Percentiles rank a stretch among this genome's conserved stretches.
Evolutionary conservation across 2,113 vertebrate species (phyloP).

Genomic region (Phycodurus eques): DNA sequence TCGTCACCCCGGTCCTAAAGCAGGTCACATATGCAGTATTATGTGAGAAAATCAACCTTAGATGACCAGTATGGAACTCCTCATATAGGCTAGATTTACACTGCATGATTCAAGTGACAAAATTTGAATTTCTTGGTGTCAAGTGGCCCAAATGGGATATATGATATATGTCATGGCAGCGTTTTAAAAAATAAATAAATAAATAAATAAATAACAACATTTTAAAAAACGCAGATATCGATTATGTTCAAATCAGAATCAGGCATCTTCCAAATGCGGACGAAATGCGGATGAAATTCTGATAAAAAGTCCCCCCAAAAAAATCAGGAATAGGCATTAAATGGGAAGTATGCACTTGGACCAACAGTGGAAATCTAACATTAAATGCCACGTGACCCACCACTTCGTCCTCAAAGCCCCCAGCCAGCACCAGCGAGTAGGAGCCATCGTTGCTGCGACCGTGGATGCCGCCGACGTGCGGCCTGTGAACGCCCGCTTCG

Average conservation of each 20-base stretch:
- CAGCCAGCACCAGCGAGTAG: slow-evolving; percentile 94
- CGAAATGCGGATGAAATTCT: no score
- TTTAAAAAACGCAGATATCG: no score
- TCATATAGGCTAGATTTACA: background rate
- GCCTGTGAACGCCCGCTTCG: slow-evolving; percentile 95
- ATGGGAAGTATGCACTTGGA: background rate
- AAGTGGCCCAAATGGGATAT: background rate
- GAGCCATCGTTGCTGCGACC: slow-evolving; percentile 96
- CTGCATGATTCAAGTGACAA: background rate
- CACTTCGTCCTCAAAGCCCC: slow-evolving; percentile 98
- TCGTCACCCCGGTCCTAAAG: slow-evolving; percentile 94
- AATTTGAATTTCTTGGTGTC: background rate
- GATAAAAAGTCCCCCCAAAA: background rate
- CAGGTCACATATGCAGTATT: background rate
- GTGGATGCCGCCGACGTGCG: slow-evolving; percentile 96
- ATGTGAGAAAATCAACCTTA: background rate
- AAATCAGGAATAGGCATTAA: background rate
- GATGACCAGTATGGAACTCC: background rate
- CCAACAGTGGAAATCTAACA: background rate
- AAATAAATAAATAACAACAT: no score
- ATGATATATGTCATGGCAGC: no score
- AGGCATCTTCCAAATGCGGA: no score
- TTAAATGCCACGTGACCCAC: slow-evolving; percentile 72
- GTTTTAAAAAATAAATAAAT: no score
- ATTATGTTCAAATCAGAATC: no score